Evolutionary conservation across 2,797 vertebrate species (phyloP).

Genomic region (Acipenser oxyrinchus): DNA sequence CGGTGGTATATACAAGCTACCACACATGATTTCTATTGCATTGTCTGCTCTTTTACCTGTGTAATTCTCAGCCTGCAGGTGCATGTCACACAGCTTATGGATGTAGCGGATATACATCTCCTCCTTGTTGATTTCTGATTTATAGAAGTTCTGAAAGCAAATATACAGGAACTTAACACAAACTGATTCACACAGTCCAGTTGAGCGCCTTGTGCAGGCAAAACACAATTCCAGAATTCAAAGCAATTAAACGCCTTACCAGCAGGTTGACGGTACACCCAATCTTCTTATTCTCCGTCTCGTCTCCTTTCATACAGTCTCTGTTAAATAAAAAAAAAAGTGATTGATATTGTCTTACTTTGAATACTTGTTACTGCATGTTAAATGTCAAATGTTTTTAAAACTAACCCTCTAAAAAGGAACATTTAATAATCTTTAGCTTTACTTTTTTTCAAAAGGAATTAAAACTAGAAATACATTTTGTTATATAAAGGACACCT

Average conservation of each 20-base stretch:
- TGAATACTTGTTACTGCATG: too few relatives aligned
- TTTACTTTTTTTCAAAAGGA: too few relatives aligned
- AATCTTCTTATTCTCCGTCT: constrained; percentile 94
- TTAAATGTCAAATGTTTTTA: too few relatives aligned
- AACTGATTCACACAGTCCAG: neutral
- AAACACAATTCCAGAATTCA: neutral
- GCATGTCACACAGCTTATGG: constrained; percentile 96
- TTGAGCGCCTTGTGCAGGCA: too few relatives aligned
- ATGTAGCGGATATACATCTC: constrained; percentile 99
- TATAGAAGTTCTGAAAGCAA: constrained; percentile 86
- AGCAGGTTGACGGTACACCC: constrained; percentile 93
- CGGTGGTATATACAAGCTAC: too few relatives aligned
- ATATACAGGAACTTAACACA: neutral
- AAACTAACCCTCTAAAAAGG: too few relatives aligned
- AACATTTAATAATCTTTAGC: too few relatives aligned
- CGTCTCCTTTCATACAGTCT: constrained; percentile 98
- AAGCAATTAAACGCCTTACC: constrained; percentile 54
- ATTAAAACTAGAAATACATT: too few relatives aligned
- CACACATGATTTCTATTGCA: too few relatives aligned
- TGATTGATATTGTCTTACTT: too few relatives aligned
- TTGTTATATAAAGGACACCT: too few relatives aligned
- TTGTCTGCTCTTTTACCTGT: constrained; percentile 65
- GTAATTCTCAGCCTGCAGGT: constrained; percentile 94
- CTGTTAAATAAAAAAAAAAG: constrained; percentile 41
- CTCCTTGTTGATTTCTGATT: constrained; percentile 97